phyloP scores from a whole-genome alignment of 35 echinoderm and acorn worm genomes.

The Ophiothrix spiculata region DNA sequence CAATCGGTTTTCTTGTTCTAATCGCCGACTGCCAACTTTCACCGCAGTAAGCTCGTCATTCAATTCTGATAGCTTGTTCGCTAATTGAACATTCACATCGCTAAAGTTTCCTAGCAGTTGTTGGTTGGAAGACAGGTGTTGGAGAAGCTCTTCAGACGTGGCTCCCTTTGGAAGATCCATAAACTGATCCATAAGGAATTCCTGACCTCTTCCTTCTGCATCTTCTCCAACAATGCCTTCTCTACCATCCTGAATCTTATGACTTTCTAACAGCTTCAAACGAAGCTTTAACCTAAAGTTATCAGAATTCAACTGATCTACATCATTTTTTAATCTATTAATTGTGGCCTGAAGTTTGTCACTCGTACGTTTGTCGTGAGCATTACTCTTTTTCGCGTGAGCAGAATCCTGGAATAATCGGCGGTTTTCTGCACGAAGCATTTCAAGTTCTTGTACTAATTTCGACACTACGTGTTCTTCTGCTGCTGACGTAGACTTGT shows the following conservation, averaged over 20 bases:
- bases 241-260: neutral
- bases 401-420: constrained; percentile 52
- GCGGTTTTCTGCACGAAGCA: constrained; percentile 55
- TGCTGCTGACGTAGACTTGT: constrained; percentile 18
- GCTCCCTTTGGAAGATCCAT: neutral
- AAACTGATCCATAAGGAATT: constrained; percentile 3
- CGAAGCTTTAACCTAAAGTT: constrained; percentile 17
- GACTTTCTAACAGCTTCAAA: neutral
- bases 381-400: constrained; percentile 22
- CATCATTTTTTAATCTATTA: constrained; percentile 13
- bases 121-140: neutral
- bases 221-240: neutral
- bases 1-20: constrained; percentile 18
- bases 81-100: neutral
- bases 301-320: constrained; percentile 26
- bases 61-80: neutral
- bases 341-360: constrained; percentile 20
- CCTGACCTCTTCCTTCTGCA: neutral
- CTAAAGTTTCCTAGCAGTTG: neutral
- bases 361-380: constrained; percentile 5
- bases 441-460: constrained; percentile 61
- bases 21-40: neutral
- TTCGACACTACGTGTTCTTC: constrained; percentile 59
- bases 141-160: neutral
- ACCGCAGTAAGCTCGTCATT: constrained; percentile 9